phyloP scores from a whole-genome alignment of 2,797 vertebrate species.

The Sebastiscus albofasciatus region DNA sequence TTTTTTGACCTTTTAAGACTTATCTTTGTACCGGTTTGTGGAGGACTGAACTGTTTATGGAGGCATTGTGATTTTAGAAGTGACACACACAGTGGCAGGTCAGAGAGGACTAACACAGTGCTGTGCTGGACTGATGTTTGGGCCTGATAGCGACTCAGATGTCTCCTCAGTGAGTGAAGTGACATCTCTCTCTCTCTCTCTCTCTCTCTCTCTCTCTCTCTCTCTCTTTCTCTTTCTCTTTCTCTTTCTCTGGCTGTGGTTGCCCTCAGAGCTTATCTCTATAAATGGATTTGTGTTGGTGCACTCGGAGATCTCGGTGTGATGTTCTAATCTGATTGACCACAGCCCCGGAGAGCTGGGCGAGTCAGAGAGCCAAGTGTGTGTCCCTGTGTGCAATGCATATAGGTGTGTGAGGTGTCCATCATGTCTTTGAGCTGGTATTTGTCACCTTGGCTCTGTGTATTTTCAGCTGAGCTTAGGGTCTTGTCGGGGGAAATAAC shows the following conservation, averaged over 20 bases:
- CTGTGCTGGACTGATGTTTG: slow-evolving; percentile 33
- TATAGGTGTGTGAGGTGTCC: background rate
- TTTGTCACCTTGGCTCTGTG: slow-evolving; percentile 35
- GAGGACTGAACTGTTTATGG: background rate
- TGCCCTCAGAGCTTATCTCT: slow-evolving; percentile 67
- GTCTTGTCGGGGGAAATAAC: slow-evolving; percentile 9
- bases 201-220: background rate
- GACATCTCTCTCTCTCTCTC: slow-evolving; percentile 28
- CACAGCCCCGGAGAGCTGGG: slow-evolving; percentile 41
- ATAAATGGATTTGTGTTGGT: slow-evolving; percentile 74
- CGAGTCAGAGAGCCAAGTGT: slow-evolving; percentile 26
- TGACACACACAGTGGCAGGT: slow-evolving; percentile 29
- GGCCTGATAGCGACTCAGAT: slow-evolving; percentile 17
- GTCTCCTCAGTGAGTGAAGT: slow-evolving; percentile 13
- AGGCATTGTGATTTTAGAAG: slow-evolving; percentile 11
- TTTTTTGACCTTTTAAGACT: background rate
- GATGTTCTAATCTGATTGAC: slow-evolving; percentile 75
- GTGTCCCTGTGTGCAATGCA: background rate
- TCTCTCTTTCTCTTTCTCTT: slow-evolving; percentile 10
- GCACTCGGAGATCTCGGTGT: slow-evolving; percentile 55
- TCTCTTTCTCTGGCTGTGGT: background rate
- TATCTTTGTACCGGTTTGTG: background rate
- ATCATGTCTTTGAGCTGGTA: slow-evolving; percentile 9
- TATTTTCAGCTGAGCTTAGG: slow-evolving; percentile 22
- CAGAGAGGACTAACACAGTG: slow-evolving; percentile 23